These are phyloP conservation scores for Autographa gamma DNA, from an alignment of 2,888 invertebrate species.

Conservation along the genomic window DNA sequence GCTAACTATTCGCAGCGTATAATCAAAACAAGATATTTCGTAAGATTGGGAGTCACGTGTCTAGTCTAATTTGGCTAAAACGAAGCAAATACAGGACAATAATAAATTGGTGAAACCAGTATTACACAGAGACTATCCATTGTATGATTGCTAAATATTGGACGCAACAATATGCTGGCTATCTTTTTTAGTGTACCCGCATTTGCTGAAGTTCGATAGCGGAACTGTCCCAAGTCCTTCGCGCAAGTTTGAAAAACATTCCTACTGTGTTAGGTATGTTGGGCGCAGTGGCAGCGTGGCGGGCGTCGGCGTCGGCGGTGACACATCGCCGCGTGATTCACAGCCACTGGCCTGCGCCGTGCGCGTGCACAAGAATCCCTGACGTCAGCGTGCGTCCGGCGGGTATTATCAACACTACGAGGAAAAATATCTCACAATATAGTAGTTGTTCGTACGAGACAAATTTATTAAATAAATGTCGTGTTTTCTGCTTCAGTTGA, in stretches of 20 bases:
- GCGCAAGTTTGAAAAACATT: constrained; percentile 31
- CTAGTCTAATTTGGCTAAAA: constrained; percentile 6
- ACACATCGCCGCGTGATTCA: constrained; percentile 86
- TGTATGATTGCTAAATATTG: not conserved
- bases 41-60: constrained; percentile 57
- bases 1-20: constrained; percentile 14
- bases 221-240: constrained; percentile 23
- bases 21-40: constrained; percentile 65
- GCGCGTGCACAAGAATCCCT: constrained; percentile 80
- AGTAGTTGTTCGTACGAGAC: not conserved
- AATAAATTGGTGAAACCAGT: too few relatives aligned
- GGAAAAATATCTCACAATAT: constrained; percentile 28
- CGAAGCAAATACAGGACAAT: not conserved
- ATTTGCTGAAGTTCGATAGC: constrained; percentile 37
- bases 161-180: constrained; percentile 53
- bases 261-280: constrained; percentile 18
- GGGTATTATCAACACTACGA: constrained; percentile 62
- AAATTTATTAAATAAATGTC: not conserved
- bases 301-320: constrained; percentile 68
- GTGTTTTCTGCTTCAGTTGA: not conserved
- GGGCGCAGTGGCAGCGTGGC: constrained; percentile 39
- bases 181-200: constrained; percentile 68
- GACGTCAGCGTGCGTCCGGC: constrained; percentile 85
- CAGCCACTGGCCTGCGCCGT: constrained; percentile 70
- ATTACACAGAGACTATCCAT: not conserved